Conservation (phyloP, 2,113 vertebrate genomes). For the Cyphomyrus discorhynchus region DNA sequence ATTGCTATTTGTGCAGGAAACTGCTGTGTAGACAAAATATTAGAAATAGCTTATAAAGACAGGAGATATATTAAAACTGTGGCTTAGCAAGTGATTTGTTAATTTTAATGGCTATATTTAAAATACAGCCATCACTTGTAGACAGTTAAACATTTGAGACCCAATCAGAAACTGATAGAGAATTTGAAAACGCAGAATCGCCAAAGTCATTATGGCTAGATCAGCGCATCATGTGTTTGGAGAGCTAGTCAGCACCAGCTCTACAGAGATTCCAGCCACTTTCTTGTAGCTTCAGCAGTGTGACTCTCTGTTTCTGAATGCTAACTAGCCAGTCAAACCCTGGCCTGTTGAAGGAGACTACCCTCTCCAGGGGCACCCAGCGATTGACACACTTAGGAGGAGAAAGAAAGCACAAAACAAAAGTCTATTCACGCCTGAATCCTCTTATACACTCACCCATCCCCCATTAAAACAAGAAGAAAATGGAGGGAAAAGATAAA, state of each 20-base stretch:
- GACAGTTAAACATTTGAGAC: not conserved
- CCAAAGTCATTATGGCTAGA: conserved; percentile 13
- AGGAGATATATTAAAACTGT: not conserved
- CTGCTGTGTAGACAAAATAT: conserved; percentile 1
- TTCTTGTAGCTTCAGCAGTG: not conserved
- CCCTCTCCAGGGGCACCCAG: conserved; percentile 74
- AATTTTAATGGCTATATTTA: not conserved
- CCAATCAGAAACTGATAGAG: not conserved
- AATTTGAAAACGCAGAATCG: not conserved
- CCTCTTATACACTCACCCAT: conserved; percentile 71
- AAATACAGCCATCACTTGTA: not conserved
- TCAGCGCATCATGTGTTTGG: not conserved
- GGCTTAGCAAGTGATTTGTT: not conserved
- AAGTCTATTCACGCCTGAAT: conserved; percentile 84
- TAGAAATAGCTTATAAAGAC: not conserved
- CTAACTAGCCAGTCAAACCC: conserved; percentile 73
- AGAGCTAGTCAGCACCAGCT: not conserved
- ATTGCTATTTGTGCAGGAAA: conserved; percentile 12
- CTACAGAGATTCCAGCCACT: conserved; percentile 4
- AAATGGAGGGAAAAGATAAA: conserved; percentile 47
- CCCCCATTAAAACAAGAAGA: conserved; percentile 57
- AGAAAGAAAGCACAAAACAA: conserved; percentile 87
- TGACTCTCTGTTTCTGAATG: conserved; percentile 73
- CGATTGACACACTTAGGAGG: conserved; percentile 86
- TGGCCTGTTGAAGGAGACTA: conserved; percentile 65